phyloP scores from a whole-genome alignment of 2,113 vertebrate species.

The Xiphophorus hellerii region DNA sequence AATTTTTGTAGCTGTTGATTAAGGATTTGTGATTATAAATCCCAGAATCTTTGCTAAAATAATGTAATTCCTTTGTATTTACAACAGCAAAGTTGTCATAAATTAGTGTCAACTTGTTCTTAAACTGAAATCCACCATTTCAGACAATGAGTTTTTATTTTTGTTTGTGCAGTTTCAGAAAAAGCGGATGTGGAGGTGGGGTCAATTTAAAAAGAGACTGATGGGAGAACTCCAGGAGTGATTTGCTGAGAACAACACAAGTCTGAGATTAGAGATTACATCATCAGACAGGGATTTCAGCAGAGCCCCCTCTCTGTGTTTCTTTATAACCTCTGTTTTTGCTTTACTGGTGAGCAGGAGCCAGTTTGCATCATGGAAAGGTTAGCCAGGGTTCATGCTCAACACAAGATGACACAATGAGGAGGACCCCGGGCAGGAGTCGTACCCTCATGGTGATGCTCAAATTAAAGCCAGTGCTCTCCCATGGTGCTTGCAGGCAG shows the following conservation, averaged over 20 bases:
- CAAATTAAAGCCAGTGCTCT: conserved; percentile 53
- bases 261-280: conserved; percentile 71
- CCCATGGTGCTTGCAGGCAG: conserved; percentile 31
- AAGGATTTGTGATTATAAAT: neutral
- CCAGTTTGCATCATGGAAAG: conserved; percentile 60
- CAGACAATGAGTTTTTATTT: conserved; percentile 34
- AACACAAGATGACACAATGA: conserved; percentile 46
- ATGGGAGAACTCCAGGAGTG: conserved; percentile 59
- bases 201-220: conserved; percentile 40
- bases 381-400: conserved; percentile 73
- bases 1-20: no score
- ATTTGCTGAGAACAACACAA: conserved; percentile 64
- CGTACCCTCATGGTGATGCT: conserved; percentile 35
- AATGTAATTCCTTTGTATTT: conserved; percentile 52
- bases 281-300: conserved; percentile 64
- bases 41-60: conserved; percentile 14
- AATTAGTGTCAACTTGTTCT: conserved; percentile 34
- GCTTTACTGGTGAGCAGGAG: conserved; percentile 58
- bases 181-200: neutral
- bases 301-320: conserved; percentile 45
- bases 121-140: conserved; percentile 41
- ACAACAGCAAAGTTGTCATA: conserved; percentile 62
- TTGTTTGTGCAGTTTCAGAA: neutral
- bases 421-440: conserved; percentile 48
- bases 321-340: conserved; percentile 64